Conservation (phyloP, 2,113 vertebrate genomes). For the Mellivora capensis region DNA sequence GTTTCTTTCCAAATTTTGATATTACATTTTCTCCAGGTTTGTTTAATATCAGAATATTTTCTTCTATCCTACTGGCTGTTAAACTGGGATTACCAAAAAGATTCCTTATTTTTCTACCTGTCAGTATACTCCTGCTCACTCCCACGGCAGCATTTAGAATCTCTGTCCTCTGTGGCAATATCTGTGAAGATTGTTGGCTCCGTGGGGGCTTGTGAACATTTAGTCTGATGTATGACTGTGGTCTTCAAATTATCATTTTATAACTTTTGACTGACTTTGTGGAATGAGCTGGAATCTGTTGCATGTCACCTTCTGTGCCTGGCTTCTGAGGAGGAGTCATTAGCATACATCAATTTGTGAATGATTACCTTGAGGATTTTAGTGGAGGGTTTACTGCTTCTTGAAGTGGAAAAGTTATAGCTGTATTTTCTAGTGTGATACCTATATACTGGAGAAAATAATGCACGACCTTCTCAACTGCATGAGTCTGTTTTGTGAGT, state of each 20-base stretch:
- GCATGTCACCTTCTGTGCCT: conserved; percentile 38
- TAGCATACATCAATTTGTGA: conserved; percentile 65
- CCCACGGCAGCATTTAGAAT: not conserved
- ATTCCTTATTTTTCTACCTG: not conserved
- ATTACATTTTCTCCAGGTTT: not conserved
- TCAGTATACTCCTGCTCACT: not conserved
- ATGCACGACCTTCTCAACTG: not conserved
- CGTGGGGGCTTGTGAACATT: not conserved
- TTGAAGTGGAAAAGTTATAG: conserved; percentile 66
- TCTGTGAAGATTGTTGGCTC: conserved; percentile 4
- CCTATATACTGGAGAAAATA: conserved; percentile 20
- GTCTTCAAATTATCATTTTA: conserved; percentile 38
- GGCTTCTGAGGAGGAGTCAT: conserved; percentile 45
- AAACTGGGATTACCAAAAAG: not conserved
- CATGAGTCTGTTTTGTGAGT: not conserved
- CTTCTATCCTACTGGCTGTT: not conserved
- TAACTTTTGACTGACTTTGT: conserved; percentile 59
- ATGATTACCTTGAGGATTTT: conserved; percentile 63
- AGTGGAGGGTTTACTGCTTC: conserved; percentile 56
- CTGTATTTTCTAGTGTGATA: conserved; percentile 55
- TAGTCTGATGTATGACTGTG: conserved; percentile 30
- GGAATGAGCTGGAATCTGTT: conserved; percentile 43
- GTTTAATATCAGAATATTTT: not conserved
- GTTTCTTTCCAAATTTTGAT: not conserved
- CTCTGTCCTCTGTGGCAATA: not conserved